Base-by-base conservation (phyloP, 2,797 vertebrate species). In the Bradypodion pumilum region DNA sequence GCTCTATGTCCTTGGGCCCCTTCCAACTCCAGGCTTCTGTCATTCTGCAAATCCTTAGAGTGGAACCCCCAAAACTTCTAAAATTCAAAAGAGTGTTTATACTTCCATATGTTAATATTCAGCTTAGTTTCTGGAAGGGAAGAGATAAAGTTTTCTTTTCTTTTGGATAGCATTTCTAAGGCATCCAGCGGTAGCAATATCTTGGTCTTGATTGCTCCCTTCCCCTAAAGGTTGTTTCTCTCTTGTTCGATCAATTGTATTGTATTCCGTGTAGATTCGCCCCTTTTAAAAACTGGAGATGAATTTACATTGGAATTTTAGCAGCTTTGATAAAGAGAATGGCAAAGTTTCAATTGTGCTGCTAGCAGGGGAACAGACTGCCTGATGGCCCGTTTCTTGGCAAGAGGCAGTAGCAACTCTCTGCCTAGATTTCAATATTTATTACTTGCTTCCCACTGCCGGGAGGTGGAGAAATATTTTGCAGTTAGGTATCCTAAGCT, bases 371-470 rank as follows among this genome's bases (percentile, higher is more conserved):
- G 78, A 85, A 37, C 32, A 15, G 0, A 0, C 75, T 77, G 75
- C 80, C 72, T 63, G 44, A 74, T 49, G 68, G 80, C 63, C 32
- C 32, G 69, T 82, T 65, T 35, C 89, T 56, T 88, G 92, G 91
- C 15, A 52, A 88, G 85, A 87, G 87, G 8, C 82, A 63, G 89
- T 29, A 8, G 46, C 80, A 77, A 81, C 84, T 78, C 91, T 87
- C 87, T 92, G 92, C 89, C n/a, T 21, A 25, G 79, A 94, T 95
- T 95, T 95, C 95, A 95, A 94, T 95, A 92, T 95, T 96, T 94
- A 95, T 95, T 93, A 75, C 93, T 89, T 84, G 78, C 23, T 88
- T 88, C 65, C 85, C 29, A 27, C 88, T 42, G 37, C 88, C 4
- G 44, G 80, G 25, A 85, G 82, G 25, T 35, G 56, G 62, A 27